A percentile compares a stretch with the other conserved stretches of the same genome.
These are phyloP conservation scores for Lamprotornis superbus DNA, from an alignment of 2,113 vertebrate genomes.

Conservation along the genomic window DNA sequence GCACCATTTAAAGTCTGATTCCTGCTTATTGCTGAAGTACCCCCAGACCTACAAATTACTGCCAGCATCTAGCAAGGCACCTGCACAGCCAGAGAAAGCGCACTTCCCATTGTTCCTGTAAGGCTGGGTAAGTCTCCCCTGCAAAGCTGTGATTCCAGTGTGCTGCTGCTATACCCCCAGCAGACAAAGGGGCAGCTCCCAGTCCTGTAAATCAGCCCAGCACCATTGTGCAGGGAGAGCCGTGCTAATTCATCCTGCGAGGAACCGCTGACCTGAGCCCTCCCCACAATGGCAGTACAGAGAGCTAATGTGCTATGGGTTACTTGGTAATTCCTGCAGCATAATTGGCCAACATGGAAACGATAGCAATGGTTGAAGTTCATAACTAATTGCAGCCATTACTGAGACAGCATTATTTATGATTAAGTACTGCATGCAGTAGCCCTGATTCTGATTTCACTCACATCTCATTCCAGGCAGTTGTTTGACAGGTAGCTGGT, in stretches of 20 bases:
- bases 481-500: background rate
- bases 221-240: background rate
- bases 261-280: conserved; percentile 11
- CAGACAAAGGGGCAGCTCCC: background rate
- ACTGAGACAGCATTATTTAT: conserved; percentile 8
- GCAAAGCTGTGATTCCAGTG: background rate
- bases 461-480: background rate
- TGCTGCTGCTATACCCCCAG: background rate
- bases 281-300: conserved; percentile 20
- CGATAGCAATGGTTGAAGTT: background rate
- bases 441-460: background rate
- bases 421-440: background rate
- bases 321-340: conserved; percentile 34
- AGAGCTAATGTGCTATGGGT: conserved; percentile 28
- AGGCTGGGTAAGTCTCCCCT: background rate
- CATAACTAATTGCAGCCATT: conserved; percentile 31
- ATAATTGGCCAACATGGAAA: conserved; percentile 37
- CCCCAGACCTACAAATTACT: background rate
- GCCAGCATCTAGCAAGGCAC: background rate
- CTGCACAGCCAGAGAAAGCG: background rate
- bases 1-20: background rate
- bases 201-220: conserved; percentile 1
- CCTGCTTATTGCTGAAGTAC: background rate
- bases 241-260: background rate
- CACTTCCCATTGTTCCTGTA: background rate